These are phyloP conservation scores for Phthorimaea operculella DNA, from an alignment of 1,140 invertebrate genomes.

Conservation along the genomic window DNA sequence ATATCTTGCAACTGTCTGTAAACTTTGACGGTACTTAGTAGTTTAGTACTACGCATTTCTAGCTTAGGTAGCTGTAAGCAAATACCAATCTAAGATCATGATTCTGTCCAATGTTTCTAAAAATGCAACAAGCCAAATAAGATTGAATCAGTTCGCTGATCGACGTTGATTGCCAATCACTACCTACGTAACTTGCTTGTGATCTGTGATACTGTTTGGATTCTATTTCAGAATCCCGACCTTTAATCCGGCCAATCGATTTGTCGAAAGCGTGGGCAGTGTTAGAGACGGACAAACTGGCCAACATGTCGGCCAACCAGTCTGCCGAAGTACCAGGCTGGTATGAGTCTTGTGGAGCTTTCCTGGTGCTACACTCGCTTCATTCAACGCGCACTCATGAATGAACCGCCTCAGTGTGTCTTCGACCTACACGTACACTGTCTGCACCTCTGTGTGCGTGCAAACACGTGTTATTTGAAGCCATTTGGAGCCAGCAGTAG, in stretches of 20 bases:
- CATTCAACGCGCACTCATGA: conserved; percentile 39
- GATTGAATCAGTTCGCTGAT: no score
- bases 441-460: conserved; percentile 19
- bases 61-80: no score
- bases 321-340: conserved; percentile 51
- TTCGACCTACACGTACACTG: conserved; percentile 16
- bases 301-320: conserved; percentile 57
- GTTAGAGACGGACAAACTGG: conserved; percentile 30
- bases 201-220: no score
- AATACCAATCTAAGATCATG: no score
- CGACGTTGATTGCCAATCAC: no score
- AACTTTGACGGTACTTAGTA: no score
- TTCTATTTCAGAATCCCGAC: background rate
- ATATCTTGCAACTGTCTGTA: no score
- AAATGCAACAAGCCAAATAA: no score
- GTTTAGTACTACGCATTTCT: no score
- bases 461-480: conserved; percentile 55
- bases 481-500: conserved; percentile 30
- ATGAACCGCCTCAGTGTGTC: conserved; percentile 43
- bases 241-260: background rate
- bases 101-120: no score
- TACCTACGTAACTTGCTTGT: no score
- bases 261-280: background rate
- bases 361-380: conserved; percentile 16
- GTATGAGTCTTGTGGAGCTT: conserved; percentile 46